Evolutionary conservation across 1,140 invertebrate genomes (phyloP).

Genomic region (Bombus terrestris): DNA sequence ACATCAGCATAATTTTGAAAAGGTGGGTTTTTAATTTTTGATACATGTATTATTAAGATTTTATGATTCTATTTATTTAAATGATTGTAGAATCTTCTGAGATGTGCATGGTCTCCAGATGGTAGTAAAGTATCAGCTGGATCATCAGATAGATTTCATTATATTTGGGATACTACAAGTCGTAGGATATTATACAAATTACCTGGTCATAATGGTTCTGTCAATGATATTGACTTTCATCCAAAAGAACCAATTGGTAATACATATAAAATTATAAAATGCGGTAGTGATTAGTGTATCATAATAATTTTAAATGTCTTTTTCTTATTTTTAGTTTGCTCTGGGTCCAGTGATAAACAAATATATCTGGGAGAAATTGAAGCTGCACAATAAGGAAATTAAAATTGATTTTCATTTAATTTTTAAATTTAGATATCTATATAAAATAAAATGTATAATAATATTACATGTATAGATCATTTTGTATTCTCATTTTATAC

Average conservation of each 20-base stretch:
- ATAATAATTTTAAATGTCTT: constrained; percentile 40
- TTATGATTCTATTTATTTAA: not conserved
- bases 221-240: constrained; percentile 99
- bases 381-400: constrained; percentile 56
- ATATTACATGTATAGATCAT: not conserved
- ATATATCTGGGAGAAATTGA: constrained; percentile 98
- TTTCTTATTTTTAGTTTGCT: constrained; percentile 89
- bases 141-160: constrained; percentile 97
- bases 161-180: constrained; percentile 98
- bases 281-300: not conserved
- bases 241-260: constrained; percentile 95
- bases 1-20: constrained; percentile 99
- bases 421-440: constrained; percentile 27
- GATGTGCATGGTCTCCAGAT: constrained; percentile 91
- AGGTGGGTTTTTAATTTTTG: constrained; percentile 83
- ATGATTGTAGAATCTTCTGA: constrained; percentile 85
- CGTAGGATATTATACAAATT: constrained; percentile 97
- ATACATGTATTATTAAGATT: not conserved
- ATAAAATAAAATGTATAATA: constrained; percentile 34
- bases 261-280: not conserved
- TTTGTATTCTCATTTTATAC: not conserved
- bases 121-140: constrained; percentile 93
- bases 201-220: constrained; percentile 98
- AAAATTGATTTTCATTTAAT: not conserved
- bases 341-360: constrained; percentile 97